Percentiles rank a stretch among this genome's conserved stretches.
These are phyloP conservation scores for Steinernema feltiae DNA, from an alignment of 1,140 invertebrate genomes.

Conservation along the genomic window DNA sequence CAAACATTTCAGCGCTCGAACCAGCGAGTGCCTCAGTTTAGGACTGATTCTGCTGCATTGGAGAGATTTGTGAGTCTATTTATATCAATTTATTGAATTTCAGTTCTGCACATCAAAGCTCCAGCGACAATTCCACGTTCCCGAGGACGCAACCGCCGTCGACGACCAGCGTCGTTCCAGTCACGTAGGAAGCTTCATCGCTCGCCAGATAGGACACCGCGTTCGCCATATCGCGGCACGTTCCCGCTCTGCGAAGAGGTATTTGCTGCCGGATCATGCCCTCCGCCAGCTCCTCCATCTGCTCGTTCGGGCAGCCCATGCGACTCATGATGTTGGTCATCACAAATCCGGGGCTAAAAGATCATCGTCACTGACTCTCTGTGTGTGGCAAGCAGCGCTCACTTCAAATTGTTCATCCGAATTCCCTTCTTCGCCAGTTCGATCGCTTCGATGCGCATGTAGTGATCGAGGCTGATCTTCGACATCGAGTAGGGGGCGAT, in stretches of 20 bases:
- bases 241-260: conserved; percentile 10
- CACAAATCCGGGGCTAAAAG: conserved; percentile 16
- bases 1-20: no score
- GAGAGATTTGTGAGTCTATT: no score
- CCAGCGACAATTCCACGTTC: no score
- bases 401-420: neutral
- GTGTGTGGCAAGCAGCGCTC: no score
- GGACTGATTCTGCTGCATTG: no score
- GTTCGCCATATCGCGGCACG: conserved; percentile 20
- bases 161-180: neutral
- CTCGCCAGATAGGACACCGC: conserved; percentile 20
- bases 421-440: neutral
- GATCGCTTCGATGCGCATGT: neutral
- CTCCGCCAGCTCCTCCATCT: neutral
- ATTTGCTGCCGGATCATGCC: neutral
- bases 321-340: conserved; percentile 14
- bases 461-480: neutral
- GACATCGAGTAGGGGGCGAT: neutral
- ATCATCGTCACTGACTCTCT: conserved; percentile 1
- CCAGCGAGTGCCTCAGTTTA: no score
- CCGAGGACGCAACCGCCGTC: no score
- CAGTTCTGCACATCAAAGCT: no score
- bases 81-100: no score
- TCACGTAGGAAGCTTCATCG: neutral
- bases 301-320: neutral